These are phyloP conservation scores for Druon quercuslanigerum DNA, from an alignment of 1,140 invertebrate genomes.

Conservation along the genomic window DNA sequence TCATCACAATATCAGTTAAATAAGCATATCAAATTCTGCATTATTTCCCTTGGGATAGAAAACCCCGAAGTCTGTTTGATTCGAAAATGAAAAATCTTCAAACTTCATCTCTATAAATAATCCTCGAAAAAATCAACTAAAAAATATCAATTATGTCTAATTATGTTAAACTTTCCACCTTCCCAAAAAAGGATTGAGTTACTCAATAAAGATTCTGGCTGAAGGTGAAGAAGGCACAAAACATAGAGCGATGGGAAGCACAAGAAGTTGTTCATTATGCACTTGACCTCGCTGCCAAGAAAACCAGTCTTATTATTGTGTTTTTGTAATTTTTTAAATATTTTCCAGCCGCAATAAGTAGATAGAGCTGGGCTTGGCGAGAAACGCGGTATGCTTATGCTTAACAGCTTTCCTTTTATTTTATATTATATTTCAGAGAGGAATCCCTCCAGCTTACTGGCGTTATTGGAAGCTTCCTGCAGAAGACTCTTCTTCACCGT, in stretches of 20 bases:
- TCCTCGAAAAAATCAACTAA: too few relatives aligned
- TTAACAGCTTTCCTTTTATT: constrained; percentile 22
- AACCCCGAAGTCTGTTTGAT: too few relatives aligned
- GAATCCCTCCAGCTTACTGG: constrained; percentile 23
- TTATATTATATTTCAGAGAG: constrained; percentile 28
- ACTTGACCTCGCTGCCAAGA: constrained; percentile 23
- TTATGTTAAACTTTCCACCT: background rate
- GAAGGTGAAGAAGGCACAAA: background rate
- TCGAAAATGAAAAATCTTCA: too few relatives aligned
- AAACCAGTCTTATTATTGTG: constrained; percentile 26
- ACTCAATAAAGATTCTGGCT: background rate
- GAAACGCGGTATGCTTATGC: background rate
- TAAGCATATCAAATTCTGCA: too few relatives aligned
- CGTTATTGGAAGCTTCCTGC: constrained; percentile 18
- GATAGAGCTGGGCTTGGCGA: constrained; percentile 3
- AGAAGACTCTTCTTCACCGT: constrained; percentile 1
- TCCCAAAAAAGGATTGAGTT: background rate
- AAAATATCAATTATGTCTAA: background rate
- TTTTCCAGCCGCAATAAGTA: constrained; percentile 8
- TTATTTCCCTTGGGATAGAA: too few relatives aligned
- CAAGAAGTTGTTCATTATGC: constrained; percentile 19
- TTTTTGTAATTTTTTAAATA: constrained; percentile 13
- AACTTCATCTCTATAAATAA: too few relatives aligned
- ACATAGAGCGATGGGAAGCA: background rate
- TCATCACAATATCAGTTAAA: too few relatives aligned